Conservation (phyloP, 2,888 invertebrate species). For the Sepioteuthis lessoniana region DNA sequence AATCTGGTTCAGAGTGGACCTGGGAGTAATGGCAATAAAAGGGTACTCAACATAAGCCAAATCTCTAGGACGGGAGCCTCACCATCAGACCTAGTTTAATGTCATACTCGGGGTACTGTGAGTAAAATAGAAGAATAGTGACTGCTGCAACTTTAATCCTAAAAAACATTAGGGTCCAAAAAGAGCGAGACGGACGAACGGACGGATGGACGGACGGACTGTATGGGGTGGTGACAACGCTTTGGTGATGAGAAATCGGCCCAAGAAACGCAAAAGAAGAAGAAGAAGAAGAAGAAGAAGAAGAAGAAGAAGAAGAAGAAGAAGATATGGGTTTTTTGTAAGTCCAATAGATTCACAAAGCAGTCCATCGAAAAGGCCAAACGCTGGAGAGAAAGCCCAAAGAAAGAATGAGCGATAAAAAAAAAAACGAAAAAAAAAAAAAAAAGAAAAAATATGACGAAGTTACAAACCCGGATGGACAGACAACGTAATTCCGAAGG, state of each 20-base stretch:
- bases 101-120: too few relatives aligned
- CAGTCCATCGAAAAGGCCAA: not conserved
- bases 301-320: too few relatives aligned
- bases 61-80: too few relatives aligned
- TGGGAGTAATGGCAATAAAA: too few relatives aligned
- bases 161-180: not conserved
- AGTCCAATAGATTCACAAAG: not conserved
- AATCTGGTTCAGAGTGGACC: too few relatives aligned
- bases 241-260: not conserved
- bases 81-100: too few relatives aligned
- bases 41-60: too few relatives aligned
- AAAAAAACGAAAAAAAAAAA: not conserved
- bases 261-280: not conserved
- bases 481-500: not conserved
- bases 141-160: not conserved
- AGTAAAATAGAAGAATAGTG: not conserved
- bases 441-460: not conserved
- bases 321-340: not conserved
- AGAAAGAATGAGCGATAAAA: too few relatives aligned
- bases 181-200: not conserved
- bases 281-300: not conserved
- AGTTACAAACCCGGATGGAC: conserved; percentile 9
- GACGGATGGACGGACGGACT: not conserved
- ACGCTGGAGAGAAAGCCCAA: not conserved
- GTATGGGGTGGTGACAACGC: not conserved